These are phyloP conservation scores for Malacosoma neustria DNA, from an alignment of 2,888 invertebrate species.

Conservation along the genomic window DNA sequence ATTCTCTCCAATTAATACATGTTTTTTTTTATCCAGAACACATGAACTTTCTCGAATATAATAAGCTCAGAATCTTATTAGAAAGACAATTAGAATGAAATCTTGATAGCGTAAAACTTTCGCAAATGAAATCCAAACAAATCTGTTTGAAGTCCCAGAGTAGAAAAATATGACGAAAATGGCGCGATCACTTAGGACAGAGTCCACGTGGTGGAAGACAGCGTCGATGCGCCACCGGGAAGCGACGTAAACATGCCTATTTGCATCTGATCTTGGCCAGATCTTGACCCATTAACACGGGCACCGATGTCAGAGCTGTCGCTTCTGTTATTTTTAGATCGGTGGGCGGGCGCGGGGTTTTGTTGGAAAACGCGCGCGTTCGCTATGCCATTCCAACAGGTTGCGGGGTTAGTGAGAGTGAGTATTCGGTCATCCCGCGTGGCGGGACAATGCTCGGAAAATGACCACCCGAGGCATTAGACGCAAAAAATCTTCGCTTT, in stretches of 20 bases:
- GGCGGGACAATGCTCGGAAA: conserved; percentile 19
- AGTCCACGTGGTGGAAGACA: conserved; percentile 32
- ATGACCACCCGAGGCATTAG: conserved; percentile 89
- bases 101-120: no score
- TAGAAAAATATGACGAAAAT: conserved; percentile 9
- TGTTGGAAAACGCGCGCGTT: conserved; percentile 15
- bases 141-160: no score
- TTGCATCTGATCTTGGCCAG: conserved; percentile 71
- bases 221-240: conserved; percentile 31
- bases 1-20: no score
- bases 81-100: no score
- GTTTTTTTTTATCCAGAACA: no score
- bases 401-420: conserved; percentile 30
- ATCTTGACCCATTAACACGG: conserved; percentile 73
- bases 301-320: conserved; percentile 63
- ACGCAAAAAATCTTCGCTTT: conserved; percentile 91
- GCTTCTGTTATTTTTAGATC: conserved; percentile 62
- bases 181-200: conserved; percentile 23
- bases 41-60: no score
- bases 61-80: no score
- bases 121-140: no score
- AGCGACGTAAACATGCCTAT: conserved; percentile 60
- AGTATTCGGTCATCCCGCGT: conserved; percentile 33
- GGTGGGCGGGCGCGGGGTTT: conserved; percentile 42
- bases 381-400: conserved; percentile 14